Conservation (phyloP, 2,113 vertebrate genomes). For the Hiodon alosoides region DNA sequence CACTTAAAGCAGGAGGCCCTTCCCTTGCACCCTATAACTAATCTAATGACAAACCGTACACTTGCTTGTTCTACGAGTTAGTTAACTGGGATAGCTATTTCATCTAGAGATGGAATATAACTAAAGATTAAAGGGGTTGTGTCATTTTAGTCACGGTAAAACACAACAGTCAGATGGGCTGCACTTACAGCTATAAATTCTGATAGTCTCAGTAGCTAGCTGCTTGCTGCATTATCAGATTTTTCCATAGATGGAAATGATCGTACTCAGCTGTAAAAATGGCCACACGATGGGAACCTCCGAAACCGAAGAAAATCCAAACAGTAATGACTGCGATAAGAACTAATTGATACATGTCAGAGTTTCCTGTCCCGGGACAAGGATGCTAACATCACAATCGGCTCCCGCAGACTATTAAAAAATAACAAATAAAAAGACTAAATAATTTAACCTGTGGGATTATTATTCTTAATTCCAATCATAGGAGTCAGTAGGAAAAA, state of each 20-base stretch:
- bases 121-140: background rate
- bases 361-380: constrained; percentile 31
- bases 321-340: background rate
- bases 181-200: too few species aligned
- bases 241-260: too few species aligned
- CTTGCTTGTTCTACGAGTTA: background rate
- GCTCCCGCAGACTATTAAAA: constrained; percentile 33
- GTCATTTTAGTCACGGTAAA: too few species aligned
- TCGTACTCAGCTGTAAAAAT: too few species aligned
- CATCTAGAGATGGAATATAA: background rate
- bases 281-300: too few species aligned
- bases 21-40: background rate
- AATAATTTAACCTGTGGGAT: constrained; percentile 59
- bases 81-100: background rate
- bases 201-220: too few species aligned
- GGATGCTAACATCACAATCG: constrained; percentile 38
- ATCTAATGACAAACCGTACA: background rate
- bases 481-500: constrained; percentile 41
- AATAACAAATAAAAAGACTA: constrained; percentile 35
- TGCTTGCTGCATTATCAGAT: too few species aligned
- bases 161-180: too few species aligned
- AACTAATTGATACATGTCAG: constrained; percentile 2
- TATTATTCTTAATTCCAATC: constrained; percentile 42
- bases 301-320: background rate
- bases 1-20: background rate